Evolutionary conservation across 1,140 invertebrate genomes (phyloP).

Genomic region (Diabrotica virgifera): DNA sequence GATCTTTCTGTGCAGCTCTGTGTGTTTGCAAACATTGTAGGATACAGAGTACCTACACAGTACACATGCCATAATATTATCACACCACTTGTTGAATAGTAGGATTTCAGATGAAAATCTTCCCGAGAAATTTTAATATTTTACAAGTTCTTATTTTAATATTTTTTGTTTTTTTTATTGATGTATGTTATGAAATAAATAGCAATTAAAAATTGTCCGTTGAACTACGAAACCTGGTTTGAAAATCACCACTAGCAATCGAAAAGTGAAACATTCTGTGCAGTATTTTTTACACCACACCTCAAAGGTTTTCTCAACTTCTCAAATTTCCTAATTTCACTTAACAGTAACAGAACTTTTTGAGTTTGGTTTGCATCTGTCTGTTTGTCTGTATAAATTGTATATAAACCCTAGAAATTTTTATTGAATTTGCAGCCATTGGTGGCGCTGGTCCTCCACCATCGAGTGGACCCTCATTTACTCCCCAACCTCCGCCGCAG

Average conservation of each 20-base stretch:
- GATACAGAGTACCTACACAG: too few relatives aligned
- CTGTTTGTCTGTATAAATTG: conserved; percentile 25
- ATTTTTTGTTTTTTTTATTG: too few relatives aligned
- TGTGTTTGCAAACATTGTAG: too few relatives aligned
- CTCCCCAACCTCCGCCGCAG: conserved; percentile 45
- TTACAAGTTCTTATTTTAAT: too few relatives aligned
- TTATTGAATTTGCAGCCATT: conserved; percentile 41
- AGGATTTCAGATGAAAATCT: too few relatives aligned
- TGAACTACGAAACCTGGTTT: too few relatives aligned
- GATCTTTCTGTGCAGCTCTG: too few relatives aligned
- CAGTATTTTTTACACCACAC: not conserved
- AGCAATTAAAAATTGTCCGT: too few relatives aligned
- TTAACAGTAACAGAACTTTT: conserved; percentile 18
- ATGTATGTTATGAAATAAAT: too few relatives aligned
- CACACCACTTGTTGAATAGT: too few relatives aligned
- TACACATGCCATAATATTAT: too few relatives aligned
- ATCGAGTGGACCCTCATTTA: conserved; percentile 41
- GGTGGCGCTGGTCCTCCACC: conserved; percentile 44
- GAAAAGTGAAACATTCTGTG: not conserved
- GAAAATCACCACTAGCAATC: not conserved
- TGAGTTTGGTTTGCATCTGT: conserved; percentile 22
- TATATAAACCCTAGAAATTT: conserved; percentile 32
- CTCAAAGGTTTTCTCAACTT: conserved; percentile 10
- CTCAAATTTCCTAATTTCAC: conserved; percentile 22
- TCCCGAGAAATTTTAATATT: too few relatives aligned